Percentiles rank a stretch among this genome's conserved stretches.
These are phyloP conservation scores for Rotaria magnacalcarata DNA, from an alignment of 2,888 invertebrate genomes.

Conservation along the genomic window DNA sequence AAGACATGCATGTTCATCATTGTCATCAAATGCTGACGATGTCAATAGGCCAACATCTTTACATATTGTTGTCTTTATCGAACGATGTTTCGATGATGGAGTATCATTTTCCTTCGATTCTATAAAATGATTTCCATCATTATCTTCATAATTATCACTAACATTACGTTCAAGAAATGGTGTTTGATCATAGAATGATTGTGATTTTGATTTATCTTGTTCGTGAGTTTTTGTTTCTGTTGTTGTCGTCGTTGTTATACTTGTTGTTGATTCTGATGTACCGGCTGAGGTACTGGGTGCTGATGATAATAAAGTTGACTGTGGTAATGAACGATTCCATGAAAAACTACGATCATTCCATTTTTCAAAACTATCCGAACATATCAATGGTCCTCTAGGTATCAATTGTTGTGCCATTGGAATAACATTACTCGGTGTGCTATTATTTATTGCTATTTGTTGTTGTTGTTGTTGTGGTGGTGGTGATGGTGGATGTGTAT, in stretches of 20 bases:
- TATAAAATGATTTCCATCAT: not conserved
- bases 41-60: not conserved
- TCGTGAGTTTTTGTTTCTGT: not conserved
- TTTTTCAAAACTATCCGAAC: constrained; percentile 41
- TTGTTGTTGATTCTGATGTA: not conserved
- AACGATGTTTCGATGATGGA: no score
- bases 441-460: not conserved
- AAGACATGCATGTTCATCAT: not conserved
- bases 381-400: constrained; percentile 45
- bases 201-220: not conserved
- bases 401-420: constrained; percentile 35
- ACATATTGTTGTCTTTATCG: not conserved
- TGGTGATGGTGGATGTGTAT: constrained; percentile 23
- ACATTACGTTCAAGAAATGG: not conserved
- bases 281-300: not conserved
- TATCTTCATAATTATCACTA: not conserved
- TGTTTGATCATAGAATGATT: not conserved
- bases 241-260: constrained; percentile 18
- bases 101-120: not conserved
- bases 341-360: not conserved
- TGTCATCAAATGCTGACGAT: not conserved
- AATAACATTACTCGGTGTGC: not conserved
- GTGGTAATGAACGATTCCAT: not conserved
- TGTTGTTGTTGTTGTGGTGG: not conserved
- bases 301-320: not conserved